Evolutionary conservation across 2,888 invertebrate species (phyloP).

Genomic region (Blomia tropicalis): DNA sequence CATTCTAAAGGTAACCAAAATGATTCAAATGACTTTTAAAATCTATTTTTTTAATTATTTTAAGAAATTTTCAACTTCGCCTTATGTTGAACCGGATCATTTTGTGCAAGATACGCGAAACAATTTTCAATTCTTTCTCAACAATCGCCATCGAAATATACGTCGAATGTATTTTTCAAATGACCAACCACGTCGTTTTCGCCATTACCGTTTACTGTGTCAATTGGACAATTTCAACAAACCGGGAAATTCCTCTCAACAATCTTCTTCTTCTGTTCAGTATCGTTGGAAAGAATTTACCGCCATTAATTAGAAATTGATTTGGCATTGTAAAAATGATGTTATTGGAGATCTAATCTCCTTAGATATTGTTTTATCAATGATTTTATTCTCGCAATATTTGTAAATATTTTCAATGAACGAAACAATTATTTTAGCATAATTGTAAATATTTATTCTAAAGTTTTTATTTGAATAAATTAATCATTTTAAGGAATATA

Average conservation of each 20-base stretch:
- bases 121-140: neutral
- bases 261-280: neutral
- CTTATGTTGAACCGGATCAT: constrained; percentile 2
- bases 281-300: constrained; percentile 1
- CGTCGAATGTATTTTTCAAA: neutral
- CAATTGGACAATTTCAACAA: too few relatives aligned
- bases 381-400: too few relatives aligned
- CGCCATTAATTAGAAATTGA: neutral
- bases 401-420: too few relatives aligned
- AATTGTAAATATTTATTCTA: too few relatives aligned
- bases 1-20: neutral
- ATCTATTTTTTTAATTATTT: neutral
- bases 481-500: too few relatives aligned
- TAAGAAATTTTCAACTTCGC: constrained; percentile 4
- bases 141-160: neutral
- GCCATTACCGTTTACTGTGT: constrained; percentile 1
- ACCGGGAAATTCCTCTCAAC: too few relatives aligned
- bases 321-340: too few relatives aligned
- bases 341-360: too few relatives aligned
- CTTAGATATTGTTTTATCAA: too few relatives aligned
- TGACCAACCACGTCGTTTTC: constrained; percentile 4
- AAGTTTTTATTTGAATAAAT: too few relatives aligned
- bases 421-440: too few relatives aligned
- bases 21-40: neutral
- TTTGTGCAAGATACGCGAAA: neutral